Conservation (phyloP, 2,888 invertebrate genomes). For the Campoletis raptor region DNA sequence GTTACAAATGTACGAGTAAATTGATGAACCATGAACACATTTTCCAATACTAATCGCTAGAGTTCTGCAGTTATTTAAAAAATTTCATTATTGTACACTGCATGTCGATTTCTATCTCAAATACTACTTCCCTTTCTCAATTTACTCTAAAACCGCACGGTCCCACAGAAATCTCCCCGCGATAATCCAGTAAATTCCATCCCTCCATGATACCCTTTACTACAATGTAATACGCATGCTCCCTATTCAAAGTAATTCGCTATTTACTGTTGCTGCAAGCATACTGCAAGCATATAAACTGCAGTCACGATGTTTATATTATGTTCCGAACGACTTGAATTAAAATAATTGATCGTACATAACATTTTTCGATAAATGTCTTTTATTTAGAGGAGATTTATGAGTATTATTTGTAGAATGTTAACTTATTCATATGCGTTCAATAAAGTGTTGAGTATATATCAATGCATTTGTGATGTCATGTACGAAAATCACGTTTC, state of each 20-base stretch:
- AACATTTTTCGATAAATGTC: not conserved
- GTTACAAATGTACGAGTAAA: not conserved
- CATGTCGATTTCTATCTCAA: slow-evolving; percentile 11
- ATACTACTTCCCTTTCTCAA: slow-evolving; percentile 9
- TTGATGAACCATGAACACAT: not conserved
- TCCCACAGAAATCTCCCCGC: slow-evolving; percentile 40
- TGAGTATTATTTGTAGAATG: not conserved
- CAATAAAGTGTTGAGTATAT: not conserved
- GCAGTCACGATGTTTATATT: slow-evolving; percentile 44
- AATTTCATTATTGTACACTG: not conserved
- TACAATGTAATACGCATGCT: slow-evolving; percentile 30
- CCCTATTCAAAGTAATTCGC: slow-evolving; percentile 50
- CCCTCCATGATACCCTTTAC: slow-evolving; percentile 47
- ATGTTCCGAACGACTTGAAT: slow-evolving; percentile 54
- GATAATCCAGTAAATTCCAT: slow-evolving; percentile 55
- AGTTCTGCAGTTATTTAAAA: not conserved
- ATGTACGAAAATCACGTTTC: not conserved
- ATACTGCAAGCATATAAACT: no score
- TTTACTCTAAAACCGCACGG: slow-evolving; percentile 40
- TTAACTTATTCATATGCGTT: not conserved
- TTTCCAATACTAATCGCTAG: not conserved
- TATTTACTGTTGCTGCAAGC: slow-evolving; percentile 23
- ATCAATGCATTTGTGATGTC: not conserved
- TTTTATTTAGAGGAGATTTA: not conserved
- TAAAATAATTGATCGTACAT: slow-evolving; percentile 41